Evolutionary conservation across 2,888 invertebrate genomes (phyloP).

Genomic region (Homarus gammarus): DNA sequence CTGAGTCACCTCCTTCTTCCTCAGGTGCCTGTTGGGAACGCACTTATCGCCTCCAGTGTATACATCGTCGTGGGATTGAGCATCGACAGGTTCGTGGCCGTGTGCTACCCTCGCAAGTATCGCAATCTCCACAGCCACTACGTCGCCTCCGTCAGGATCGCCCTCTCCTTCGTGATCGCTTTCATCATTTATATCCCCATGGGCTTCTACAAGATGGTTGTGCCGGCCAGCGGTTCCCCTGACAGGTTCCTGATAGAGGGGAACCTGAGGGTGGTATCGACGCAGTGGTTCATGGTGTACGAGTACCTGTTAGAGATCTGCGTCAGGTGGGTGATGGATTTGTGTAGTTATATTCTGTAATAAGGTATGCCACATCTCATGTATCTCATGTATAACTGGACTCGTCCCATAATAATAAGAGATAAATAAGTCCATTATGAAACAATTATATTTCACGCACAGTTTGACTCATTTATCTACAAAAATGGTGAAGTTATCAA

Average conservation of each 20-base stretch:
- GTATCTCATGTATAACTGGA: no score
- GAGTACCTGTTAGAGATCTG: slow-evolving; percentile 73
- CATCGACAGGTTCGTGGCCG: slow-evolving; percentile 81
- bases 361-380: no score
- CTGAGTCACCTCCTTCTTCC: not conserved
- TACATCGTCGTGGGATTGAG: slow-evolving; percentile 81
- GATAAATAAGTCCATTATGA: no score
- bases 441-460: no score
- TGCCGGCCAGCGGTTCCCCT: slow-evolving; percentile 16
- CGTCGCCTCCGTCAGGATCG: slow-evolving; percentile 78
- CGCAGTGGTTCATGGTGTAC: slow-evolving; percentile 67
- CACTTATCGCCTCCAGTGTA: slow-evolving; percentile 81
- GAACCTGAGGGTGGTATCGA: slow-evolving; percentile 54
- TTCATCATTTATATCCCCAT: slow-evolving; percentile 79
- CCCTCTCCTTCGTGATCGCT: slow-evolving; percentile 79
- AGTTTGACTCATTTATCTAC: no score
- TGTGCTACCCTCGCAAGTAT: slow-evolving; percentile 79
- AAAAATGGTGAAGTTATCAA: no score
- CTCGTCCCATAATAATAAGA: no score
- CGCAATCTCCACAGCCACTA: slow-evolving; percentile 79
- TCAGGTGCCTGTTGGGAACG: slow-evolving; percentile 80
- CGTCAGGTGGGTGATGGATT: slow-evolving; percentile 55
- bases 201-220: slow-evolving; percentile 76
- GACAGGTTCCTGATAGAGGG: slow-evolving; percentile 51
- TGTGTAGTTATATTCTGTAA: no score